Conservation (phyloP, 2,113 vertebrate genomes). For the Pygoscelis adeliae region DNA sequence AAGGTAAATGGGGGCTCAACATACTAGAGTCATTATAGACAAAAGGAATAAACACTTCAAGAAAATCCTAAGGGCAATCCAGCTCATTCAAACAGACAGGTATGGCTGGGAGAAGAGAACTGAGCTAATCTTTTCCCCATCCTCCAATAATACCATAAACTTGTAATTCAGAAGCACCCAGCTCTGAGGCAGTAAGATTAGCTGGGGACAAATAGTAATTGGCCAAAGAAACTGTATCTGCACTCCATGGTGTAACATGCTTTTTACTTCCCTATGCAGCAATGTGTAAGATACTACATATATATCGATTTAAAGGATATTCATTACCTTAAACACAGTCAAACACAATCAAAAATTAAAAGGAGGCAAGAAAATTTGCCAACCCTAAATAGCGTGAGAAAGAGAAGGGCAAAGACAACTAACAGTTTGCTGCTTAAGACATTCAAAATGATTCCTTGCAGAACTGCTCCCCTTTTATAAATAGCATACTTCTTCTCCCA, state of each 20-base stretch:
- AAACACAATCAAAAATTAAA: not conserved
- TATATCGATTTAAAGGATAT: not conserved
- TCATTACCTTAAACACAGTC: not conserved
- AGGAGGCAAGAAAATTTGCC: not conserved
- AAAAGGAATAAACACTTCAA: not conserved
- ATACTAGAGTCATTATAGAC: not conserved
- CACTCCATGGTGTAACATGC: not conserved
- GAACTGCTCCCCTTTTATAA: conserved; percentile 22
- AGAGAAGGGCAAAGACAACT: not conserved
- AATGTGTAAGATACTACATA: not conserved
- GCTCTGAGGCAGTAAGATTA: not conserved
- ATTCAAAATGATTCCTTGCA: not conserved
- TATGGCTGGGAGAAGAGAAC: not conserved
- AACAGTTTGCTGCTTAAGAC: not conserved
- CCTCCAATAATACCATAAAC: not conserved
- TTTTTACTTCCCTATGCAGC: not conserved
- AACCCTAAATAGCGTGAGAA: not conserved
- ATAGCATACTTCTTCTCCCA: conserved; percentile 36
- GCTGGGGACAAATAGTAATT: not conserved
- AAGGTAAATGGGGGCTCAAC: not conserved
- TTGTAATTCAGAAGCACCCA: not conserved
- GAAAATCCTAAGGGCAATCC: not conserved
- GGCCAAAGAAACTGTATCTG: not conserved
- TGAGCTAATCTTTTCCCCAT: not conserved
- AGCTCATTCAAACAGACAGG: not conserved